Percentiles rank a stretch among this genome's conserved stretches.
Evolutionary conservation across 2,888 invertebrate genomes (phyloP).

Genomic region (Eupithecia abbreviata): DNA sequence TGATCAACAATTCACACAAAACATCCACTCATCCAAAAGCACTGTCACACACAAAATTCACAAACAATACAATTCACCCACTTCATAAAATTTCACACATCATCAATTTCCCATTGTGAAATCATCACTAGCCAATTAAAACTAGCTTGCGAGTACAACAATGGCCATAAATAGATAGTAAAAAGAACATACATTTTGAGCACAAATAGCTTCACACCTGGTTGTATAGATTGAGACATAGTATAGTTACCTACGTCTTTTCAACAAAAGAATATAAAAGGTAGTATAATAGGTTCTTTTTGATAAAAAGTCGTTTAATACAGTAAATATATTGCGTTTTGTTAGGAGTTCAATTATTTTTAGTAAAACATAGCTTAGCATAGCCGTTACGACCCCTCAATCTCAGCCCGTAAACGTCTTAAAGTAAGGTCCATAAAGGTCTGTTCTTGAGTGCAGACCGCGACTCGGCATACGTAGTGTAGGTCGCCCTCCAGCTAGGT

Average conservation of each 20-base stretch:
- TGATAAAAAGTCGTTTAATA: no score
- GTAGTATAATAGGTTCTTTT: not conserved
- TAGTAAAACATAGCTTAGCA: no score
- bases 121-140: conserved; percentile 20
- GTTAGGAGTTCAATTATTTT: no score
- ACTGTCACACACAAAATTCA: conserved; percentile 15
- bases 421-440: no score
- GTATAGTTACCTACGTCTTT: not conserved
- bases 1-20: conserved; percentile 33
- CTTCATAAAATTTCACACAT: conserved; percentile 44
- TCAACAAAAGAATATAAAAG: not conserved
- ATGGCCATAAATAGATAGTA: not conserved
- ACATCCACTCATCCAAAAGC: conserved; percentile 19
- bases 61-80: conserved; percentile 29
- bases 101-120: conserved; percentile 20
- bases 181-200: conserved; percentile 10
- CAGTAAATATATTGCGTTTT: no score
- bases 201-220: conserved; percentile 30
- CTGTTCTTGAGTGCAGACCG: no score
- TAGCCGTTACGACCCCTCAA: no score
- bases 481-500: no score
- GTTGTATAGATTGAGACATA: conserved; percentile 6
- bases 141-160: conserved; percentile 6
- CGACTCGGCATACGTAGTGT: no score
- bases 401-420: no score